Evolutionary conservation across 2,113 vertebrate species (phyloP), one percentile per base, ranked within the genome.

Genomic region (Forbesichthys agassizii): DNA sequence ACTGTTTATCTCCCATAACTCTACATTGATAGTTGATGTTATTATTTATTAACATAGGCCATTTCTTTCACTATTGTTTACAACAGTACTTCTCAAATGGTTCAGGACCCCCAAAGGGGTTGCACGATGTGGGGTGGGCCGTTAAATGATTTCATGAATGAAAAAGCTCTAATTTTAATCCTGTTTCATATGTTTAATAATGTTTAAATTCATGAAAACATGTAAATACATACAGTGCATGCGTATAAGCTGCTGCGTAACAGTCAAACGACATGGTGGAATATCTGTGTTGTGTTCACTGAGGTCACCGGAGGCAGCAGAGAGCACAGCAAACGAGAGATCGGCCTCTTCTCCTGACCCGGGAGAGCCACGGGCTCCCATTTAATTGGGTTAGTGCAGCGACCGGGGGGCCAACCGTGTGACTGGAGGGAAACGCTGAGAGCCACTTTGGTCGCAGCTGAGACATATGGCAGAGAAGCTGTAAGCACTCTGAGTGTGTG

Each of bases 341-440:
- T 61, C 27, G 85, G 87, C 91, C 80, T 90, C 80, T 88, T 90
- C 91, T 93, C 92, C 90, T 94, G 92, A 93, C 91, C 92, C 90
- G 75, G 69, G 83, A 85, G 85, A 84, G 87, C 79, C 80, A 81
- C 83, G 78, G 81, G 84, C 77, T 81, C 82, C 80, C 84, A 86
- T 85, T 87, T 91, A 90, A 88, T 88, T 88, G 88, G 90, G 88
- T 89, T 88, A 87, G 82, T 74, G 75, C 83, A 86, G 86, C 69
- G 73, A 86, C 87, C 81, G 89, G 82, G 75, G 75, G 85, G 84
- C 84, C 78, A 85, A 81, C 77, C 70, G 74, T 86, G 81, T 88
- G 85, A 84, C 85, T 86, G 74, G 74, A 83, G 81, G 78, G 86
- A 85, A 89, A 91, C 74, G 82, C 85, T 82, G 82, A 85, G 87